phyloP scores from a whole-genome alignment of 1,140 invertebrate species.

The Drosophila persimilis region DNA sequence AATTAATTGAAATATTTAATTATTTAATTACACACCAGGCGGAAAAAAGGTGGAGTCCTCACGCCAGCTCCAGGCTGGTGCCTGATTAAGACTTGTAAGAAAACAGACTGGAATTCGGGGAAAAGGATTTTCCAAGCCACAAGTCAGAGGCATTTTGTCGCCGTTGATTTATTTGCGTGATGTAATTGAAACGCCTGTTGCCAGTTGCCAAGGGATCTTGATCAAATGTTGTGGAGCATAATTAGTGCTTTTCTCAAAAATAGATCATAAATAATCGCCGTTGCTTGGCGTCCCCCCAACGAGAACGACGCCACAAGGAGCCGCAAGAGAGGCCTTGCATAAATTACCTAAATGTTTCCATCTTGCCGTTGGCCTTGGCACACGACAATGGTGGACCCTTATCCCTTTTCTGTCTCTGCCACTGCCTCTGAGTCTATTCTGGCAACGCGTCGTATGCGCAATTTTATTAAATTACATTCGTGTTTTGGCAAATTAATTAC shows the following conservation, averaged over 20 bases:
- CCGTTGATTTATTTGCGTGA: constrained; percentile 70
- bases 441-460: constrained; percentile 74
- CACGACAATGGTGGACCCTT: constrained; percentile 11
- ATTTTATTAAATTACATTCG: constrained; percentile 82
- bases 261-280: constrained; percentile 77
- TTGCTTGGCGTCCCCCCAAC: neutral
- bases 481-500: constrained; percentile 82
- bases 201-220: constrained; percentile 46
- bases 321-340: constrained; percentile 61
- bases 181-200: constrained; percentile 69
- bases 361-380: neutral
- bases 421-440: neutral
- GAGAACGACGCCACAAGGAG: constrained; percentile 6
- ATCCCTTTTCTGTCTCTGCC: neutral
- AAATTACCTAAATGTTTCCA: constrained; percentile 73
- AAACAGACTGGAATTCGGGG: constrained; percentile 7
- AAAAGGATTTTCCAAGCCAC: constrained; percentile 22
- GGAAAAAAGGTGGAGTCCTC: neutral
- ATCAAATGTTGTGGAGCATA: constrained; percentile 66
- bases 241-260: constrained; percentile 77
- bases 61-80: too few species aligned
- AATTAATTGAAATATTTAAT: constrained; percentile 27
- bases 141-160: constrained; percentile 22
- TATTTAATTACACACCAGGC: constrained; percentile 16
- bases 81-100: constrained; percentile 4